Base-by-base conservation (phyloP, 2,113 vertebrate genomes). In the Callocephalon fimbriatum region DNA sequence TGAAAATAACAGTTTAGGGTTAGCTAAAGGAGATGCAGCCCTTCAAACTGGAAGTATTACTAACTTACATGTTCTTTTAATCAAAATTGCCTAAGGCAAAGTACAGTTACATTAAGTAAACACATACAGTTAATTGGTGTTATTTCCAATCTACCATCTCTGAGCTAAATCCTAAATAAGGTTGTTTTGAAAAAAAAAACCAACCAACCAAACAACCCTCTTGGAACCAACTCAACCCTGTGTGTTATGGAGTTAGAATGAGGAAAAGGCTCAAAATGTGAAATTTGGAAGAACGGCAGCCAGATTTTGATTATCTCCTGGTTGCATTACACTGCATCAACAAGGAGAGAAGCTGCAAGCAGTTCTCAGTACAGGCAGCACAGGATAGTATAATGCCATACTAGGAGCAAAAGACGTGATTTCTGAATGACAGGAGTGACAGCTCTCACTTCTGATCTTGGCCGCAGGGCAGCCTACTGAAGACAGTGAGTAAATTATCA, bases 1-100 rank as follows among this genome's bases (percentile, higher is more conserved):
- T 85, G 73, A 95, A 96, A 93, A 87, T 72, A 93, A 94, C 59
- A 77, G 18, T 74, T 66, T 67, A 86, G 12, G 54, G 42, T 54
- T 86, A 78, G 23, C 38, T 93, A 71, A 67, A 96, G 85, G 29
- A 93, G 44, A 90, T 63, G 48, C 9, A 84, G 51, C 8, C 45
- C 37, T 74, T 89, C 68, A 91, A 59, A 78, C 17, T 74, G 38
- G 29, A 81, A 87, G 22, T 72, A 68, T 50, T 21, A 23, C 54
- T 84, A 70, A 80, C 29, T 86, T 68, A 8, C 32, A 65, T 32
- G 38, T 63, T 65, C 38, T 78, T 47, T 74, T 74, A 72, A 90
- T 63, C 47, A 84, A 78, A 94, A 81, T 20, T 72, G 31, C 71
- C 37, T n/a, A 71, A 91, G 65, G 48, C 16, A 74, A 76, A 83